These are phyloP conservation scores for Frieseomelitta varia DNA, from an alignment of 1,140 invertebrate genomes.

Conservation along the genomic window DNA sequence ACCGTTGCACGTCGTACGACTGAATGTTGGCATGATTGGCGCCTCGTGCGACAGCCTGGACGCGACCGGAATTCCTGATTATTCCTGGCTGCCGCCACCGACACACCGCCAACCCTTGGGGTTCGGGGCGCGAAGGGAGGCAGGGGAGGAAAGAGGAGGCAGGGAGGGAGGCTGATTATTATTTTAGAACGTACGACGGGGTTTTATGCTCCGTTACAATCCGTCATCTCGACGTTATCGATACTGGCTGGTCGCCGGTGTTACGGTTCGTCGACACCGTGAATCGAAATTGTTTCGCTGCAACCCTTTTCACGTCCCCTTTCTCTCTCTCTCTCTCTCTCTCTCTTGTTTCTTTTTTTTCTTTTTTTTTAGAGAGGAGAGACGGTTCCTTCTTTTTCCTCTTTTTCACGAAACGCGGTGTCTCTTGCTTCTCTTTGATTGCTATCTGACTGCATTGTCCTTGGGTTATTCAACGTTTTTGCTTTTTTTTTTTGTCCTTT, in stretches of 20 bases:
- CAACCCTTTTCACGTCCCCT: not conserved
- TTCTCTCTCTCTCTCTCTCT: not conserved
- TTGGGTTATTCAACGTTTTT: too few species aligned
- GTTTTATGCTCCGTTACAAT: conserved; percentile 62
- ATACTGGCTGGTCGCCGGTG: conserved; percentile 39
- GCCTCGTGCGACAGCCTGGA: conserved; percentile 73
- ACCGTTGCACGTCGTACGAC: conserved; percentile 67
- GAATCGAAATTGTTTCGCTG: conserved; percentile 37
- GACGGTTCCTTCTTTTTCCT: not conserved
- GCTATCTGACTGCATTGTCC: too few species aligned
- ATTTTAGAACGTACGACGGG: conserved; percentile 72
- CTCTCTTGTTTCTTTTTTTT: not conserved
- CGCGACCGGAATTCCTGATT: conserved; percentile 78
- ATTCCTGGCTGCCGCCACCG: conserved; percentile 62
- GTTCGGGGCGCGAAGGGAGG: too few species aligned
- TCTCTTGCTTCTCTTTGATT: not conserved
- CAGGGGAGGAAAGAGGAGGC: too few species aligned
- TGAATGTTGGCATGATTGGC: conserved; percentile 82
- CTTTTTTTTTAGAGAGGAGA: not conserved
- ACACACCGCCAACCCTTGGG: conserved; percentile 13
- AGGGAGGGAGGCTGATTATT: conserved; percentile 71
- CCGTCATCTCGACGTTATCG: conserved; percentile 61
- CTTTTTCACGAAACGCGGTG: not conserved
- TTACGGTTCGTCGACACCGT: conserved; percentile 31
- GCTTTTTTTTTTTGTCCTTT: too few species aligned